phyloP scores from a whole-genome alignment of 1,140 invertebrate genomes.

The Trigoniulus corallinus region DNA sequence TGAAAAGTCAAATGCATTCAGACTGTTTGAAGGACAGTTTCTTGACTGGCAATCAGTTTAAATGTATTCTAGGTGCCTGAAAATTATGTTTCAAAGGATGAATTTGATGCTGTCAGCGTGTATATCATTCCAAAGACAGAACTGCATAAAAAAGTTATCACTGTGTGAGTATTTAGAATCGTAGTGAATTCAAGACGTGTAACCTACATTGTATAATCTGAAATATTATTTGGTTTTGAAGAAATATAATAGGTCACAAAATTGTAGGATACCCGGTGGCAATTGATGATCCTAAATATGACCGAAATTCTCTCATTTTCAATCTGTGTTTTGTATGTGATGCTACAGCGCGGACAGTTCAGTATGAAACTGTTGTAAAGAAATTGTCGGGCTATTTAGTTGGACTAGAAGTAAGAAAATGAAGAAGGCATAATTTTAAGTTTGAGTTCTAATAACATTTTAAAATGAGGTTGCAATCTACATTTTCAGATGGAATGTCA shows the following conservation, averaged over 20 bases:
- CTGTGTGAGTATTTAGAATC: slow-evolving; percentile 48
- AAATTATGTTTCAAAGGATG: slow-evolving; percentile 76
- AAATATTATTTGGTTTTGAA: slow-evolving; percentile 22
- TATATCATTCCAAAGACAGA: slow-evolving; percentile 92
- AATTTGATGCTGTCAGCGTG: slow-evolving; percentile 82
- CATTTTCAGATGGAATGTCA: slow-evolving; percentile 22
- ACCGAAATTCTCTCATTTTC: slow-evolving; percentile 85
- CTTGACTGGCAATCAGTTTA: slow-evolving; percentile 33
- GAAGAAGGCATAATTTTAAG: too few species aligned
- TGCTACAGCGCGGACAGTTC: slow-evolving; percentile 64
- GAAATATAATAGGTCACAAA: slow-evolving; percentile 64
- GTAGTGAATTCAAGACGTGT: neutral
- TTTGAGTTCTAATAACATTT: slow-evolving; percentile 1
- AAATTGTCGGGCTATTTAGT: slow-evolving; percentile 83
- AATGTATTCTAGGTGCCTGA: slow-evolving; percentile 27
- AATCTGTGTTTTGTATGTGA: slow-evolving; percentile 92
- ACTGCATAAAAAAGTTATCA: slow-evolving; percentile 70
- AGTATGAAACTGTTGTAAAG: slow-evolving; percentile 82
- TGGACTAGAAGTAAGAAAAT: slow-evolving; percentile 31
- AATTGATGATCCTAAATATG: slow-evolving; percentile 76
- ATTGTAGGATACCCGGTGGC: slow-evolving; percentile 83
- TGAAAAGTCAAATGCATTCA: slow-evolving; percentile 14
- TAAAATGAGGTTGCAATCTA: neutral
- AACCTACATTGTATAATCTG: neutral
- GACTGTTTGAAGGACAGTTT: slow-evolving; percentile 36